Evolutionary conservation across 1,140 invertebrate species (phyloP), one percentile per base, ranked within the genome.

Genomic region (Physella acuta): DNA sequence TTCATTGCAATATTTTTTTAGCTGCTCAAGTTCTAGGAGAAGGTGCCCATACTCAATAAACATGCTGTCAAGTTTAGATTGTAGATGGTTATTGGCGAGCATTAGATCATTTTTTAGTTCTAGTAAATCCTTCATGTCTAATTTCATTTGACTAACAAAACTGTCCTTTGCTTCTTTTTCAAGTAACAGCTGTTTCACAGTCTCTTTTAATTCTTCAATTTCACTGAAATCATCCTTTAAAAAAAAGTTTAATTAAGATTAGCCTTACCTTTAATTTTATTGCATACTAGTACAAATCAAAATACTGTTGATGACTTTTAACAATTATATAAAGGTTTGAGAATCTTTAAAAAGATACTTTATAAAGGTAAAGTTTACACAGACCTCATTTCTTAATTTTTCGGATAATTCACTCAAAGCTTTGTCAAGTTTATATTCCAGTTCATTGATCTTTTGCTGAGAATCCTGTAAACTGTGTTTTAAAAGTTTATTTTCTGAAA

Each of bases 1-100:
- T 34, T 71, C 33, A 14, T 62, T 39, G 24, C 74, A 72, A 39
- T 75, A 68, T 66, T 69, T 72, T 34, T 74, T 63, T 61, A 76
- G 72, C 44, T 72, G 70, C 30, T 68, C 68, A 14, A 75, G 49
- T 64, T 77, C 75, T 16, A 68, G 49, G 24, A 59, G 62, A 8
- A 79, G 56, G 37, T 73, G 55, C 71, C 73, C 58, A 14, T 63
- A 65, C 37, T 68, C 64, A n/a, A 55, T 31, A 16, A 66, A 3
- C 39, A 61, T 5, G 11, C 70, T 56, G 36, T 63, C 59, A 5
- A 65, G 37, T 34, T 69, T 44, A 14, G n/a, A 16, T 44, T 70
- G 59, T n/a, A 73, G 55, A 4, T 44, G 33, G 20, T 8, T 26
- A 24, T 64, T 64, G 2, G 11, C 17, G 1, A 0, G 20, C 44